Evolutionary conservation across 2,797 vertebrate genomes (phyloP).

Genomic region (Semaprochilodus insignis): DNA sequence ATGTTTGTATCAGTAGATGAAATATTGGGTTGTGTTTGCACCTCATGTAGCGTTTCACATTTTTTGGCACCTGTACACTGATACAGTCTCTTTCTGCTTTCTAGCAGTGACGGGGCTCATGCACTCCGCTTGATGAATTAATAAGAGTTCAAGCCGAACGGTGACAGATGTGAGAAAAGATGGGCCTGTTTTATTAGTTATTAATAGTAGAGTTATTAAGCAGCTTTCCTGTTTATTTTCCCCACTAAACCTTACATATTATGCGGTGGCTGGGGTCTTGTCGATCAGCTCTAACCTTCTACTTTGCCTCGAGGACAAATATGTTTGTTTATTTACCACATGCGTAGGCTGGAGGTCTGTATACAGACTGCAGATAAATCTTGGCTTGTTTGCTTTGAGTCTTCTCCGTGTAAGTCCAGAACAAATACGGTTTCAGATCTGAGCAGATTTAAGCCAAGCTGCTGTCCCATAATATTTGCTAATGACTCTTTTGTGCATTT

Average conservation of each 20-base stretch:
- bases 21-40: conserved; percentile 58
- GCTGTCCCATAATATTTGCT: conserved; percentile 54
- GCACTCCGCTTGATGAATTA: conserved; percentile 38
- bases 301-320: conserved; percentile 43
- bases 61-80: conserved; percentile 52
- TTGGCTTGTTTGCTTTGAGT: conserved; percentile 31
- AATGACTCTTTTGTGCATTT: conserved; percentile 49
- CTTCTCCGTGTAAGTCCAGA: conserved; percentile 40
- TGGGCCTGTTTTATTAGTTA: conserved; percentile 30
- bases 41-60: conserved; percentile 44
- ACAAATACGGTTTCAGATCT: conserved; percentile 43
- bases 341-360: conserved; percentile 30
- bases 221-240: conserved; percentile 25
- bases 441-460: conserved; percentile 42
- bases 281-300: conserved; percentile 40
- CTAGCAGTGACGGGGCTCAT: conserved; percentile 39
- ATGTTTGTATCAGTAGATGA: conserved; percentile 57
- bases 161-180: conserved; percentile 24
- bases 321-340: conserved; percentile 46
- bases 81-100: conserved; percentile 27
- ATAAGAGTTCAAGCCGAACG: conserved; percentile 41
- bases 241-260: conserved; percentile 29
- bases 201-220: conserved; percentile 36
- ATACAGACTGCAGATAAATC: conserved; percentile 42
- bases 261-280: conserved; percentile 16